These are phyloP conservation scores for Mercenaria mercenaria DNA, from an alignment of 1,140 invertebrate species.

Conservation along the genomic window DNA sequence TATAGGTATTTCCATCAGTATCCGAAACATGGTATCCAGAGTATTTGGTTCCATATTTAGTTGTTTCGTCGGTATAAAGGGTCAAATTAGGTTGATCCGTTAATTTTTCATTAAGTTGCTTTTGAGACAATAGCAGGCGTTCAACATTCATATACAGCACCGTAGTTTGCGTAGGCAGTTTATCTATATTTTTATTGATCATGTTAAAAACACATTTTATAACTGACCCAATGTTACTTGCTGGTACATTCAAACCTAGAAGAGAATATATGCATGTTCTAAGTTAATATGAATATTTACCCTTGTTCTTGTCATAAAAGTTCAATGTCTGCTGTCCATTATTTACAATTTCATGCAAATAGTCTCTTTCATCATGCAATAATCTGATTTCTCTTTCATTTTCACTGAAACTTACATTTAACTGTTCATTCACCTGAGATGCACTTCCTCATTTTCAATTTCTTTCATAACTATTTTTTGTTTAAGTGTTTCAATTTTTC, in stretches of 20 bases:
- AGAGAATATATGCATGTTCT: conserved; percentile 42
- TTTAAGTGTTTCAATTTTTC: too few species aligned
- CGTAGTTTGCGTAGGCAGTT: background rate
- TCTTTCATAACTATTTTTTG: too few species aligned
- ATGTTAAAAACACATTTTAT: conserved; percentile 6
- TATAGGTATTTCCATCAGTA: background rate
- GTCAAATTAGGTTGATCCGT: conserved; percentile 27
- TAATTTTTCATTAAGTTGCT: conserved; percentile 11
- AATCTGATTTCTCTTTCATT: background rate
- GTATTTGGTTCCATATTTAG: conserved; percentile 61
- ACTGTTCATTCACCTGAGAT: too few species aligned
- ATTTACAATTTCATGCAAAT: conserved; percentile 2
- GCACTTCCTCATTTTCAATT: too few species aligned
- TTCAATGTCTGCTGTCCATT: background rate
- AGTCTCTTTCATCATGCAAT: background rate
- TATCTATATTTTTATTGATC: background rate
- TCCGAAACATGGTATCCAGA: conserved; percentile 61
- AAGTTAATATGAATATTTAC: conserved; percentile 20
- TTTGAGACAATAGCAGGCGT: background rate
- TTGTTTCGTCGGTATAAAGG: conserved; percentile 58
- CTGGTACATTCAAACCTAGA: conserved; percentile 16
- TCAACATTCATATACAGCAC: conserved; percentile 32
- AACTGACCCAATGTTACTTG: background rate
- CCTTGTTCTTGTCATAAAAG: background rate
- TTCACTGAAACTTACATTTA: too few species aligned